A percentile compares a stretch with the other conserved stretches of the same genome.
Evolutionary conservation across 1,140 invertebrate species (phyloP).

Genomic region (Radopholus similis): DNA sequence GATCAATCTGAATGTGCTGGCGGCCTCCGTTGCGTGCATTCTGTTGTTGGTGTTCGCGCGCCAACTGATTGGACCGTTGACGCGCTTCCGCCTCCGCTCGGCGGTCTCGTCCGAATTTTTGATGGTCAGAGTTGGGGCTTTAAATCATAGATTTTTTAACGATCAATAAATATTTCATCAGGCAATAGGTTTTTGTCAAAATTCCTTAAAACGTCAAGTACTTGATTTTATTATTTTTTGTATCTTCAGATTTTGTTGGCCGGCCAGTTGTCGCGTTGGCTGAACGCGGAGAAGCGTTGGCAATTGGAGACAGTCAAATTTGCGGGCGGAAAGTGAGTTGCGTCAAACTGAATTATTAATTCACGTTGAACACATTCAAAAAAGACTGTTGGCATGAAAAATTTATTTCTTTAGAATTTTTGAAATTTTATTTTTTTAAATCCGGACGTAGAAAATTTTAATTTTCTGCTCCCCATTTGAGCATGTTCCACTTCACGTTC

Average conservation of each 20-base stretch:
- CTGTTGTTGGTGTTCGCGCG: conserved; percentile 34
- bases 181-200: too few relatives aligned
- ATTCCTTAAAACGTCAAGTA: not conserved
- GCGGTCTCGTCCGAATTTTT: conserved; percentile 45
- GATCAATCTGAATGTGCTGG: conserved; percentile 39
- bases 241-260: conserved; percentile 38
- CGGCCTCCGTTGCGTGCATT: conserved; percentile 30
- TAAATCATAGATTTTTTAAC: not conserved
- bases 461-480: not conserved
- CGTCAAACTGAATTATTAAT: conserved; percentile 12
- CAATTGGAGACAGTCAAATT: conserved; percentile 31
- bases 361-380: not conserved
- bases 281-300: conserved; percentile 21
- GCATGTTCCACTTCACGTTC: conserved; percentile 26
- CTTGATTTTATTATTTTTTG: not conserved
- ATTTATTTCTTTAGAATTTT: conserved; percentile 2
- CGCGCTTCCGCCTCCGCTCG: conserved; percentile 26
- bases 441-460: conserved; percentile 2
- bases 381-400: not conserved
- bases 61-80: conserved; percentile 39
- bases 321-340: conserved; percentile 8
- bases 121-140: conserved; percentile 17
- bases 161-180: too few relatives aligned
- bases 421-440: conserved; percentile 1
- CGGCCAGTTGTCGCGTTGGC: conserved; percentile 27